Evolutionary conservation across 2,888 invertebrate genomes (phyloP).

Genomic region (Capitulum mitella): DNA sequence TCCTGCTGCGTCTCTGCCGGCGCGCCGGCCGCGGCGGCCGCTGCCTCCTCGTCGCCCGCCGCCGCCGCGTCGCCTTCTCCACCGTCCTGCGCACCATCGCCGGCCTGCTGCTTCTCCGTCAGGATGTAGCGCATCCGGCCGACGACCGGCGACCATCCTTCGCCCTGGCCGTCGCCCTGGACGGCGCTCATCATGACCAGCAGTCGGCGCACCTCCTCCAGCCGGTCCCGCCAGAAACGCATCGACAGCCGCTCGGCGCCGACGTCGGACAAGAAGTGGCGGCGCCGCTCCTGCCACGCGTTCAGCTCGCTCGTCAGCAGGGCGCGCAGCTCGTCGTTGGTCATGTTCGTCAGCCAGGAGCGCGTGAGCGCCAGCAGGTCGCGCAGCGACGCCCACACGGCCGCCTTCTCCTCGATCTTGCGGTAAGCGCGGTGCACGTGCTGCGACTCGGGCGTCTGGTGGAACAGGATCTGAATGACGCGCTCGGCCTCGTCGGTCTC

Average conservation of each 20-base stretch:
- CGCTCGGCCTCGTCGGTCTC: background rate
- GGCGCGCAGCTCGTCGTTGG: background rate
- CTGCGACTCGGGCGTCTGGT: background rate
- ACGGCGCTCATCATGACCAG: conserved; percentile 2
- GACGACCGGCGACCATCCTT: background rate
- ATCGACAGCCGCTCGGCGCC: background rate
- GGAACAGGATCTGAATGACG: background rate
- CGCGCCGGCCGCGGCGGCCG: too few species aligned
- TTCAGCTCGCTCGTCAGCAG: background rate
- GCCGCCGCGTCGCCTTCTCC: too few species aligned
- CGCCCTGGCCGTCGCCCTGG: background rate
- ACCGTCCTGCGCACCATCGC: background rate
- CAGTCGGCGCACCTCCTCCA: background rate
- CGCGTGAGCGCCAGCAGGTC: background rate
- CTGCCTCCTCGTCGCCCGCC: too few species aligned
- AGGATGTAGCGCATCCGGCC: background rate
- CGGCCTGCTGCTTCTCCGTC: background rate
- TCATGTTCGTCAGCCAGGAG: background rate
- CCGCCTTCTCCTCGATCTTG: background rate
- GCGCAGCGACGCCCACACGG: background rate
- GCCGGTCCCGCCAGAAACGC: conserved; percentile 2
- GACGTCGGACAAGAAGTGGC: background rate
- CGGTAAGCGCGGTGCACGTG: background rate
- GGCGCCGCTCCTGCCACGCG: background rate
- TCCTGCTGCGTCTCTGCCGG: background rate